phyloP scores from a whole-genome alignment of 2,113 vertebrate genomes.

The Tragelaphus imberbis region DNA sequence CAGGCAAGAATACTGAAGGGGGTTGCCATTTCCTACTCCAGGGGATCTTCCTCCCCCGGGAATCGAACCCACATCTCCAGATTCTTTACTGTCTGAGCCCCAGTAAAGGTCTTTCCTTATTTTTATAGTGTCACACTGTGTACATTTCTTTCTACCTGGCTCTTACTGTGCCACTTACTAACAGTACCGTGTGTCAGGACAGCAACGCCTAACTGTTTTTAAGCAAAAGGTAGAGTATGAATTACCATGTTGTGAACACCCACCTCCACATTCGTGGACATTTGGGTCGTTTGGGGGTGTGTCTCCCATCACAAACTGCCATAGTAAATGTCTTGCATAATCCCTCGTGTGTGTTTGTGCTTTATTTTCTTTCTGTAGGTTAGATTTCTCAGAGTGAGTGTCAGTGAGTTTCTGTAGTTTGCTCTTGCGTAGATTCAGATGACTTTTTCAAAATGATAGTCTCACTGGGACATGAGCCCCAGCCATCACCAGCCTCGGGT shows the following conservation, averaged over 20 bases:
- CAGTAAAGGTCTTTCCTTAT: neutral
- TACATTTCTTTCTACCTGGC: neutral
- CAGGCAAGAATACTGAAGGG: neutral
- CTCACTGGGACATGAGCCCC: neutral
- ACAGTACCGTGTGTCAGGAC: no score
- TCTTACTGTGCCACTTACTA: neutral
- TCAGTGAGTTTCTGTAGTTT: accelerated
- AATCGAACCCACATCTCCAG: neutral
- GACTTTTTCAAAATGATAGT: neutral
- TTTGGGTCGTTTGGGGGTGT: neutral
- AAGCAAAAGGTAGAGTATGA: neutral
- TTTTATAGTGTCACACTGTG: neutral
- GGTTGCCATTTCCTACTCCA: neutral
- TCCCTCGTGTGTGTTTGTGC: accelerated
- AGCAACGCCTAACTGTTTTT: neutral
- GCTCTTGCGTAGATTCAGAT: neutral
- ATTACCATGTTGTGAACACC: neutral
- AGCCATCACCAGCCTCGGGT: accelerated
- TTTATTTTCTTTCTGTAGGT: neutral
- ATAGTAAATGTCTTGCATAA: neutral
- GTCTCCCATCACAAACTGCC: neutral
- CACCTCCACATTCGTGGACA: accelerated
- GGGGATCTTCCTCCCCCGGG: neutral
- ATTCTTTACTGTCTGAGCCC: neutral
- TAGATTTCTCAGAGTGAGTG: neutral